Conservation (phyloP, 2,888 invertebrate genomes). For the Julus scanicus region DNA sequence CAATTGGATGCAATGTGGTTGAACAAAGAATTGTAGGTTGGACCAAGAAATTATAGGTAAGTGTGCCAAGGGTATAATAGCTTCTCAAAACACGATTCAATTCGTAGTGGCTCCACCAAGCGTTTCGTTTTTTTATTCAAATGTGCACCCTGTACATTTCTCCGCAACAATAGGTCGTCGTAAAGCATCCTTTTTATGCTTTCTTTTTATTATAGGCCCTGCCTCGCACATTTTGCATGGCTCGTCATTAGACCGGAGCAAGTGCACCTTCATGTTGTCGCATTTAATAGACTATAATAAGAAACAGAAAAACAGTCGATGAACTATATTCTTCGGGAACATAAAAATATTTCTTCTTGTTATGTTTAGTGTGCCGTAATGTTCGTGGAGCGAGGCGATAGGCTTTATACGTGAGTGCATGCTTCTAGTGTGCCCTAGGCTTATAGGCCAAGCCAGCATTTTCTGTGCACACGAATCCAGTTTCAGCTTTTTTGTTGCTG, state of each 20-base stretch:
- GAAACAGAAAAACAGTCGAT: conserved; percentile 33
- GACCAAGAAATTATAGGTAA: no score
- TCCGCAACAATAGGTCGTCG: not conserved
- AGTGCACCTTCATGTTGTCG: conserved; percentile 33
- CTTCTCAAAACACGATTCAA: no score
- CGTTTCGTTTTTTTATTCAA: not conserved
- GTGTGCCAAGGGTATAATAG: no score
- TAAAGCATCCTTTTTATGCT: conserved; percentile 17
- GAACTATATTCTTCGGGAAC: conserved; percentile 33
- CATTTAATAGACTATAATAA: conserved; percentile 33
- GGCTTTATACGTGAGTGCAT: not conserved
- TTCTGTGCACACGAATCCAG: not conserved
- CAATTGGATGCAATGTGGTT: no score
- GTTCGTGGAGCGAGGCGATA: conserved; percentile 8
- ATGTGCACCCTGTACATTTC: conserved; percentile 1
- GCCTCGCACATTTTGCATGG: conserved; percentile 21
- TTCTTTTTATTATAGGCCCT: not conserved
- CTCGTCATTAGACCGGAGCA: conserved; percentile 33
- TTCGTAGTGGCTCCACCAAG: not conserved
- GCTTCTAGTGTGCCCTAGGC: not conserved
- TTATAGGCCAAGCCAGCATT: not conserved
- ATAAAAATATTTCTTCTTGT: conserved; percentile 27
- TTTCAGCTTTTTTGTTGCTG: not conserved
- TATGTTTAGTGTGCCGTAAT: conserved; percentile 26
- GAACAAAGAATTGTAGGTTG: no score